phyloP scores from a whole-genome alignment of 2,888 invertebrate genomes.

The Watsonalla binaria region DNA sequence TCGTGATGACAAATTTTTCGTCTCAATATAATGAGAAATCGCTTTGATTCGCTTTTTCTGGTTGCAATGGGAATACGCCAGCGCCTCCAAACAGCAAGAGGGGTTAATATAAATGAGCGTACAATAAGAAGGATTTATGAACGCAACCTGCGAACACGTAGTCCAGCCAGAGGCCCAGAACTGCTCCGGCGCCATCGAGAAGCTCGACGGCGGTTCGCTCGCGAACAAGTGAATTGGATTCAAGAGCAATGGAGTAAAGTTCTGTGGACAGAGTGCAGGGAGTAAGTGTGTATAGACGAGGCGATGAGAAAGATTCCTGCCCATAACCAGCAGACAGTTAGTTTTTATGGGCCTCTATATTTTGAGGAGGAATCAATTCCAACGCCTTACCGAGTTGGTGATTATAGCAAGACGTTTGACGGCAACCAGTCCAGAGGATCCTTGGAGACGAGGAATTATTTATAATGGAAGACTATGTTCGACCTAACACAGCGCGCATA shows the following conservation, averaged over 20 bases:
- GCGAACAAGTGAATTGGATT: slow-evolving; percentile 12
- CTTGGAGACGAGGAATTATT: too few relatives aligned
- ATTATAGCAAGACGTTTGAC: too few relatives aligned
- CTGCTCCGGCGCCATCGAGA: slow-evolving; percentile 7
- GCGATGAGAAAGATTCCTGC: too few relatives aligned
- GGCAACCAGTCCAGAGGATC: too few relatives aligned
- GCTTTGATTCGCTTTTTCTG: too few relatives aligned
- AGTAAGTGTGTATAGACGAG: too few relatives aligned
- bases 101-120: not conserved
- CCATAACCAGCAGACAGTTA: too few relatives aligned
- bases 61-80: slow-evolving; percentile 15
- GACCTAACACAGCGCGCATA: too few relatives aligned
- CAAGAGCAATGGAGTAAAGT: slow-evolving; percentile 8
- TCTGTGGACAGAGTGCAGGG: slow-evolving; percentile 7
- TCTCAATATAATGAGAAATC: slow-evolving; percentile 7
- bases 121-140: slow-evolving; percentile 3
- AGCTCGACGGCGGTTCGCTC: slow-evolving; percentile 12
- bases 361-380: too few relatives aligned
- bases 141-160: slow-evolving; percentile 1
- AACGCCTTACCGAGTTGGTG: too few relatives aligned
- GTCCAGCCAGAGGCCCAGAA: slow-evolving; percentile 10
- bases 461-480: too few relatives aligned
- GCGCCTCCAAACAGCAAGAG: slow-evolving; percentile 10
- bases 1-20: slow-evolving; percentile 2
- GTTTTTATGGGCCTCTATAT: too few relatives aligned